Conservation (phyloP, 1,140 invertebrate genomes). For the Oedothorax gibbosus region DNA sequence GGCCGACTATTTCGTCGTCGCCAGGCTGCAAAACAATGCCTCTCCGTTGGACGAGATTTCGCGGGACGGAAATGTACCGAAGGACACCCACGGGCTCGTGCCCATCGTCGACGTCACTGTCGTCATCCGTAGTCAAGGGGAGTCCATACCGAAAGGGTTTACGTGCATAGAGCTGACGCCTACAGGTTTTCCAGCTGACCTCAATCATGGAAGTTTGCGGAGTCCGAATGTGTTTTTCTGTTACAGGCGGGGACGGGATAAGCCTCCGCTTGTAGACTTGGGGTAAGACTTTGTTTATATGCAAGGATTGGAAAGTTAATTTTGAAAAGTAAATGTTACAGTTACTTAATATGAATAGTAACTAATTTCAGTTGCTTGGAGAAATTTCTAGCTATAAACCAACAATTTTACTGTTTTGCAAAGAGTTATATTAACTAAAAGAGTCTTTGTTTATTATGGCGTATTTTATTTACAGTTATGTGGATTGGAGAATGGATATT, state of each 20-base stretch:
- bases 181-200: constrained; percentile 86
- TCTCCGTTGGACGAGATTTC: constrained; percentile 83
- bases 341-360: neutral
- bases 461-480: constrained; percentile 58
- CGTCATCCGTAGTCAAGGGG: constrained; percentile 84
- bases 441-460: constrained; percentile 21
- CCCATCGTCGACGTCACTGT: constrained; percentile 95
- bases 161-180: constrained; percentile 87
- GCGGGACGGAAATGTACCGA: constrained; percentile 83
- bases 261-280: constrained; percentile 96
- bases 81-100: constrained; percentile 77
- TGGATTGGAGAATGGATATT: constrained; percentile 9
- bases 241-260: constrained; percentile 89
- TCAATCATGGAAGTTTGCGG: constrained; percentile 96
- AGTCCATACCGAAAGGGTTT: constrained; percentile 84
- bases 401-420: too few species aligned
- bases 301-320: neutral
- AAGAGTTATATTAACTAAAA: too few species aligned
- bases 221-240: constrained; percentile 94
- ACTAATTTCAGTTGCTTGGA: neutral
- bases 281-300: constrained; percentile 77
- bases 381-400: neutral
- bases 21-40: constrained; percentile 87
- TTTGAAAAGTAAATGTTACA: neutral
- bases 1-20: constrained; percentile 95